A percentile compares a stretch with the other conserved stretches of the same genome.
phyloP scores from a whole-genome alignment of 2,888 invertebrate genomes.

The Hipparchia semele region DNA sequence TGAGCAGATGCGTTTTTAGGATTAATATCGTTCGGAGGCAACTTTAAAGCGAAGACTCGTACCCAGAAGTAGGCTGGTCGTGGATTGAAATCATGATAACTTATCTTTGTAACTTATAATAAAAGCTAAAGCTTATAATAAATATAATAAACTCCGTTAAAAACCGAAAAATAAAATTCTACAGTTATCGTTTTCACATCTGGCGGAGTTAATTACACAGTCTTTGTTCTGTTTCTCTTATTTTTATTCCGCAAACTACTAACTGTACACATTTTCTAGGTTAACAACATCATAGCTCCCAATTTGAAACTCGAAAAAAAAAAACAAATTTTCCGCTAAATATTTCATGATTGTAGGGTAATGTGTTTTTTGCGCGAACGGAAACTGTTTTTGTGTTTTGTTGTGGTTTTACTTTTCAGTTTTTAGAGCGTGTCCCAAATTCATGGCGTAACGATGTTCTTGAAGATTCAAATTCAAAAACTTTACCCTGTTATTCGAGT shows the following conservation, averaged over 20 bases:
- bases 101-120: no score
- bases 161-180: not conserved
- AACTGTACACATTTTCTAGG: conserved; percentile 36
- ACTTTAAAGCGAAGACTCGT: no score
- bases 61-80: no score
- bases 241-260: conserved; percentile 28
- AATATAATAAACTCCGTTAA: no score
- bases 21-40: no score
- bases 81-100: no score
- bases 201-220: not conserved
- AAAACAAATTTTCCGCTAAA: conserved; percentile 1
- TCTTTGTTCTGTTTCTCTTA: conserved; percentile 25
- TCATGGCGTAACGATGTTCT: not conserved
- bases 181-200: not conserved
- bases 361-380: conserved; percentile 7
- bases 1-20: no score
- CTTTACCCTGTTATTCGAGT: no score
- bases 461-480: not conserved
- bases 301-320: conserved; percentile 1
- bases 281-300: conserved; percentile 30
- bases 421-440: not conserved
- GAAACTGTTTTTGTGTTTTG: conserved; percentile 11
- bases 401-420: no score
- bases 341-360: conserved; percentile 16
- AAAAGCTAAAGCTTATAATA: not conserved